Evolutionary conservation across 1,140 invertebrate genomes (phyloP).

Genomic region (Drosophila repletoides): DNA sequence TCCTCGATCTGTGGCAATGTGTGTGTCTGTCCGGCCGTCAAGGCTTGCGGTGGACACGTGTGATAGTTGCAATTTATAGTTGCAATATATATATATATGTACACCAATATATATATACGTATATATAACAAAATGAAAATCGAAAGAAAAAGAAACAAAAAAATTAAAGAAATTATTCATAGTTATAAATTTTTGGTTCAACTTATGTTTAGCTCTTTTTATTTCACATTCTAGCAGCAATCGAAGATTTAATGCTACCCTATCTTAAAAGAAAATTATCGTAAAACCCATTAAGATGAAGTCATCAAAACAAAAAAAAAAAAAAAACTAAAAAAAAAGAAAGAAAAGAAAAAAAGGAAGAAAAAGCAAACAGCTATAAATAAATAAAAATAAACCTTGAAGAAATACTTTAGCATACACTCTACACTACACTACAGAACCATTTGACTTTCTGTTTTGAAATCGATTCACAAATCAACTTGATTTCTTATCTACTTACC

Average conservation of each 20-base stretch:
- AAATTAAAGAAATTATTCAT: constrained; percentile 55
- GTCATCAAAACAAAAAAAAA: constrained; percentile 37
- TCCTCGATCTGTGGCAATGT: constrained; percentile 69
- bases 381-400: constrained; percentile 47
- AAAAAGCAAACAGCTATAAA: constrained; percentile 12
- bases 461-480: constrained; percentile 36
- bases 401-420: constrained; percentile 61
- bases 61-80: constrained; percentile 81
- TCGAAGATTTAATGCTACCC: constrained; percentile 72
- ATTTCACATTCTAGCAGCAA: constrained; percentile 69
- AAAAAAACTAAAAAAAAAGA: constrained; percentile 29
- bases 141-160: constrained; percentile 30
- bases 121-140: constrained; percentile 22
- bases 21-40: constrained; percentile 57
- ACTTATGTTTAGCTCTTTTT: constrained; percentile 48
- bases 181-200: constrained; percentile 47
- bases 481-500: constrained; percentile 19
- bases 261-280: constrained; percentile 63
- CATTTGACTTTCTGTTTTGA: constrained; percentile 54
- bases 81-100: constrained; percentile 66
- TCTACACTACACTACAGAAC: too few species aligned
- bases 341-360: constrained; percentile 45
- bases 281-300: too few species aligned
- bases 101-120: neutral
- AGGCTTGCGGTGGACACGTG: constrained; percentile 62